Base-by-base conservation (phyloP, 2,113 vertebrate species). In the Chionis minor region DNA sequence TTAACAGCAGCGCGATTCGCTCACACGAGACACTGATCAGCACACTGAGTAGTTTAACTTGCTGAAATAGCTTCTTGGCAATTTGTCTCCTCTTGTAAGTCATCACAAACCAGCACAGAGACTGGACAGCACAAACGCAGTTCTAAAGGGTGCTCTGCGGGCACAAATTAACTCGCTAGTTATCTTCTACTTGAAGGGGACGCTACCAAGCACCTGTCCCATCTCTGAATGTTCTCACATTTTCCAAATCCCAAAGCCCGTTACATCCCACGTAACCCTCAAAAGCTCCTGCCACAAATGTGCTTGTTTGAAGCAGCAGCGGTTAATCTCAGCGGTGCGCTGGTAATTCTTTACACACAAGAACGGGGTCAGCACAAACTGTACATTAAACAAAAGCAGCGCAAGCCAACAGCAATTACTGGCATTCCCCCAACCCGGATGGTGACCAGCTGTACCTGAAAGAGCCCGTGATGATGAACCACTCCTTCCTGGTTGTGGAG, bases 391-490 rank as follows among this genome's bases (percentile, higher is more conserved):
- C 59, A 56, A 72, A 27, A 40, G 81, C 70, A 74, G 40, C 69
- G 78, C n/a, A 56, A 52, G 65, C 52, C 38, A 38, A 9, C 1
- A 32, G 81, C 51, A 44, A 3, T 30, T 14, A 12, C 65, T 73
- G 81, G 77, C 89, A 35, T 3, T 82, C n/a, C 65, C 85, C 14
- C 58, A 14, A 6, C 8, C 38, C 24, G 87, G n/a, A 62, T 9
- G 23, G 47, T 54, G 66, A 83, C 21, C 88, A 66, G 58, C 44
- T 5, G 49, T 98, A 99, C 99, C 99, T 99, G 99, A 94, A 99
- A 99, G 90, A 99, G 99, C 88, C 99, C 99, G 0, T 99, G 99
- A 86, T 99, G 99, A 97, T 99, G 99, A 58, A 99, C 99, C 94
- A 99, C 99, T 30, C 99, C 99, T 9, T 99, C 99, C 97, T 99